Conservation (phyloP, 2,113 vertebrate genomes). For the Aleadryas rufinucha region DNA sequence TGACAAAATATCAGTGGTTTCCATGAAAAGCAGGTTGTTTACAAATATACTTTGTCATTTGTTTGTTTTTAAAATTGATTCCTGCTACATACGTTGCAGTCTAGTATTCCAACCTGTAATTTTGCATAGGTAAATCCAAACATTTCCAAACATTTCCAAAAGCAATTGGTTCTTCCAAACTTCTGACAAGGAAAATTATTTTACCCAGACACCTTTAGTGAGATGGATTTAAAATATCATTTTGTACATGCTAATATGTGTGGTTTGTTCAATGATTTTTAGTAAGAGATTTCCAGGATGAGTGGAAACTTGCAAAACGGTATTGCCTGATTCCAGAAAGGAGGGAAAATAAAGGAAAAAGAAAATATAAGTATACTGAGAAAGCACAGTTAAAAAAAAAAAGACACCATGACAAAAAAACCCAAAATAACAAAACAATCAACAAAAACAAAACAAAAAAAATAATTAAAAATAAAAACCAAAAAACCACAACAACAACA, state of each 20-base stretch:
- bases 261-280: neutral
- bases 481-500: neutral
- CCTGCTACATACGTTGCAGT: neutral
- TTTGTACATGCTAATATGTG: accelerated
- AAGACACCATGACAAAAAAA: accelerated
- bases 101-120: neutral
- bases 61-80: neutral
- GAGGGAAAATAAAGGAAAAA: neutral
- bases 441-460: neutral
- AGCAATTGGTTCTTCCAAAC: neutral
- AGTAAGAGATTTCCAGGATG: neutral
- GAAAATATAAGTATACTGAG: neutral
- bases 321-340: neutral
- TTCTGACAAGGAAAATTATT: neutral
- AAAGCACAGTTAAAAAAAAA: neutral
- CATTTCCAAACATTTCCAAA: neutral
- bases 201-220: neutral
- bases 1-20: neutral
- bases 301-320: neutral
- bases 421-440: neutral
- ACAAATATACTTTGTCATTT: neutral
- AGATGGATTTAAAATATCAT: neutral
- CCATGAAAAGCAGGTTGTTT: neutral
- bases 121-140: neutral
- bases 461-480: neutral